Evolutionary conservation across 2,888 invertebrate species (phyloP).

Genomic region (Hirtodrosophila alboralis): DNA sequence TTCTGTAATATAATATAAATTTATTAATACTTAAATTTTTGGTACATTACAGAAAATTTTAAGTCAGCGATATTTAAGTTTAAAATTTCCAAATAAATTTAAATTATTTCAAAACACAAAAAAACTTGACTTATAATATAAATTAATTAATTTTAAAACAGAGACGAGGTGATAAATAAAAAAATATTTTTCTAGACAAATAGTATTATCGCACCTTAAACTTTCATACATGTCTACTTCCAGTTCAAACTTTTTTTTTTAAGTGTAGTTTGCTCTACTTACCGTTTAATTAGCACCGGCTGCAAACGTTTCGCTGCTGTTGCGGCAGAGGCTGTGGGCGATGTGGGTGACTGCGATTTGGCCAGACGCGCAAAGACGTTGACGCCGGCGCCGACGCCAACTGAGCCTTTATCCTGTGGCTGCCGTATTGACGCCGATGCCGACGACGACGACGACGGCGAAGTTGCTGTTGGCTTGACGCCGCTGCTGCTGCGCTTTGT

Average conservation of each 20-base stretch:
- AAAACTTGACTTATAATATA: too few species aligned
- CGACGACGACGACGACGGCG: constrained; percentile 18
- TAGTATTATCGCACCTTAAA: background rate
- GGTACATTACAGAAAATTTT: too few species aligned
- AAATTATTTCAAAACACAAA: too few species aligned
- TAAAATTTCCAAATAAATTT: too few species aligned
- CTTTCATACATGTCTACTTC: too few species aligned
- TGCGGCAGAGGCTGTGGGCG: constrained; percentile 61
- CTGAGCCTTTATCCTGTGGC: constrained; percentile 79
- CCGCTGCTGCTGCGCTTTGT: constrained; percentile 37
- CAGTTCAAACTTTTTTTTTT: background rate
- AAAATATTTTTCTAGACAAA: too few species aligned
- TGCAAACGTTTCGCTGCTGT: constrained; percentile 59
- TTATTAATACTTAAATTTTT: too few species aligned
- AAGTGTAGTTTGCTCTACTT: constrained; percentile 47
- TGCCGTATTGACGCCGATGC: constrained; percentile 58
- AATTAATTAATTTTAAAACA: too few species aligned
- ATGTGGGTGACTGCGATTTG: constrained; percentile 38
- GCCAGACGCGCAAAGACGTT: constrained; percentile 45
- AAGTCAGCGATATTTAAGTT: too few species aligned
- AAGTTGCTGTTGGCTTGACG: constrained; percentile 24
- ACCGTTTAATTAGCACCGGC: constrained; percentile 74
- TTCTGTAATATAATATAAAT: too few species aligned
- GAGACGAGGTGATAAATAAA: too few species aligned
- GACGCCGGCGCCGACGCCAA: constrained; percentile 50